Evolutionary conservation across 2,888 invertebrate genomes (phyloP), one percentile per base, ranked within the genome.

Genomic region (Campoplex nolae): DNA sequence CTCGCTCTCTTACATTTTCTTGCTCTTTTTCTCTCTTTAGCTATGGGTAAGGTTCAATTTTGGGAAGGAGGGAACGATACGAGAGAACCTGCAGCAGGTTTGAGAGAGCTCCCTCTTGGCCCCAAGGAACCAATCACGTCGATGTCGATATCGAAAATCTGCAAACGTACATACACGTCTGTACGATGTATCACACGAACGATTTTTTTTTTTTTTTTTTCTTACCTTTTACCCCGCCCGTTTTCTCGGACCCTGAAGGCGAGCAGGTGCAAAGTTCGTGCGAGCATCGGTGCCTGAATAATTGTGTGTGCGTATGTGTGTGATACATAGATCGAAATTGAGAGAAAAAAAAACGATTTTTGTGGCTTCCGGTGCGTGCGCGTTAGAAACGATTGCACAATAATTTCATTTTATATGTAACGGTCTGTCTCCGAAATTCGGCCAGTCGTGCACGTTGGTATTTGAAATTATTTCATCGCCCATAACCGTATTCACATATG

Each of bases 71-170:
- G 28, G 51, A 28, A 65, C 58, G 54, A 54, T 58, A 58, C 54
- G 48, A 48, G 32, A 73, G 76, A 81, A 82, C 76, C 79, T 65
- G 79, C 32, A 62, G 75, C 58, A 45, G 51, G 68, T 42, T 23
- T 58, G 71, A 32, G 68, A 13, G 68, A 48, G 79, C 84, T 83
- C 74, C 78, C 75, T 77, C 81, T 84, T 81, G 86, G 84, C 87
- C 87, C 87, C 65, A 79, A 87, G 87, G 87, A 87, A 87, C 87
- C 87, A 87, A 87, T 87, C 87, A 87, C 79, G 87, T 87, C 87
- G 75, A 87, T 68, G 84, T 84, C 87, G 87, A 87, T 87, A 87
- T 87, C 87, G 87, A 58, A 79, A 87, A 87, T 87, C 87, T 87
- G 87, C 84, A 87, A 87, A 84, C 84, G 81, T 79, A 76, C 68